Evolutionary conservation across 2,888 invertebrate genomes (phyloP).

Genomic region (Pheosia gnoma): DNA sequence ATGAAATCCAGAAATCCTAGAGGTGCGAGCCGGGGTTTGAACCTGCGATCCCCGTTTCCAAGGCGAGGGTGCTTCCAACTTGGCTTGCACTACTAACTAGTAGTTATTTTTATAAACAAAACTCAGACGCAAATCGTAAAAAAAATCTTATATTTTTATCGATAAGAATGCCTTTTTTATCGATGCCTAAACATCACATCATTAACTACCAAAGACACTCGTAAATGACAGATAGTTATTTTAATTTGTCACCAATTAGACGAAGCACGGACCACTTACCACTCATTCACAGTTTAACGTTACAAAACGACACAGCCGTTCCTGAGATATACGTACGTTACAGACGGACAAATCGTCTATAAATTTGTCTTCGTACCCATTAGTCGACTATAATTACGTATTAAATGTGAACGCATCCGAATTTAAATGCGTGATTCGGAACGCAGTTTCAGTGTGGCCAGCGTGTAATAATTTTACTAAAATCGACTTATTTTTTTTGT

Average conservation of each 20-base stretch:
- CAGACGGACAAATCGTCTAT: conserved; percentile 27
- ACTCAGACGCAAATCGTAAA: no score
- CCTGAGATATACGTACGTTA: conserved; percentile 10
- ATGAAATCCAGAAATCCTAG: no score
- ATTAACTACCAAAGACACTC: neutral
- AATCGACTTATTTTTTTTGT: neutral
- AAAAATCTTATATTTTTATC: no score
- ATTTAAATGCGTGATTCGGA: conserved; percentile 53
- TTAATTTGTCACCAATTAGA: conserved; percentile 9
- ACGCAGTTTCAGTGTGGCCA: conserved; percentile 39
- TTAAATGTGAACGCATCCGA: conserved; percentile 54
- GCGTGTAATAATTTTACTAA: conserved; percentile 10
- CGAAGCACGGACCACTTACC: neutral
- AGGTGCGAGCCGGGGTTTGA: no score
- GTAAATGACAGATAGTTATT: neutral
- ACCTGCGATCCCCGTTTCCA: no score
- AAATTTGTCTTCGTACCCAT: conserved; percentile 60
- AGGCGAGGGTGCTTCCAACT: no score
- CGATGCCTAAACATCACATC: neutral
- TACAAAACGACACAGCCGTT: conserved; percentile 8
- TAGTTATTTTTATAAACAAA: no score
- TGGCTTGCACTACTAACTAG: no score
- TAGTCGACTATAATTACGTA: conserved; percentile 57
- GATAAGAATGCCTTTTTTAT: no score
- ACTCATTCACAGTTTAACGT: conserved; percentile 5